Conservation (phyloP, 2,797 vertebrate genomes). For the Botia kubotai region DNA sequence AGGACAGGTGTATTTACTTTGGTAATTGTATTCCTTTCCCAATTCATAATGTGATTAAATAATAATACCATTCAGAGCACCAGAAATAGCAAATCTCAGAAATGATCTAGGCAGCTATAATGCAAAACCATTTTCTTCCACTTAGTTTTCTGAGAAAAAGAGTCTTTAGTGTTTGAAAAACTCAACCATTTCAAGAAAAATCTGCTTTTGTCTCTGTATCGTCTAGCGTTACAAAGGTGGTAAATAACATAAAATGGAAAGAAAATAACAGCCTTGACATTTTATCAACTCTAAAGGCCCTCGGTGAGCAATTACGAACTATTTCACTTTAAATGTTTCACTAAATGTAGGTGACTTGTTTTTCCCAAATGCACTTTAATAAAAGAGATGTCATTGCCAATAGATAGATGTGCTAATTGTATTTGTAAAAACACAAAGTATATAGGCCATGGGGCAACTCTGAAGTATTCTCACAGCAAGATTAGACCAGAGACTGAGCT, state of each 20-base stretch:
- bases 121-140: constrained; percentile 64
- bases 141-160: constrained; percentile 17
- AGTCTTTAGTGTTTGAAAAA: constrained; percentile 20
- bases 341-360: constrained; percentile 30
- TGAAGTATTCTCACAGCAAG: constrained; percentile 62
- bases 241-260: constrained; percentile 22
- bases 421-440: constrained; percentile 50
- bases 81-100: constrained; percentile 71
- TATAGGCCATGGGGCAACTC: constrained; percentile 59
- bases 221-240: background rate
- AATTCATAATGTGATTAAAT: constrained; percentile 82
- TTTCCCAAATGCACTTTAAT: constrained; percentile 9
- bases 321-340: constrained; percentile 24
- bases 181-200: background rate
- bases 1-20: constrained; percentile 82
- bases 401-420: constrained; percentile 22
- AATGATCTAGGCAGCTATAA: constrained; percentile 72
- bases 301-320: constrained; percentile 21
- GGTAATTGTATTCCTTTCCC: constrained; percentile 79
- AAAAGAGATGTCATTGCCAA: constrained; percentile 18
- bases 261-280: constrained; percentile 25
- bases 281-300: constrained; percentile 13
- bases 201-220: background rate
- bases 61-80: constrained; percentile 77
- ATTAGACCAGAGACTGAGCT: constrained; percentile 59